Evolutionary conservation across 2,888 invertebrate species (phyloP), one percentile per base, ranked within the genome.

Genomic region (Mactromeris polynyma): DNA sequence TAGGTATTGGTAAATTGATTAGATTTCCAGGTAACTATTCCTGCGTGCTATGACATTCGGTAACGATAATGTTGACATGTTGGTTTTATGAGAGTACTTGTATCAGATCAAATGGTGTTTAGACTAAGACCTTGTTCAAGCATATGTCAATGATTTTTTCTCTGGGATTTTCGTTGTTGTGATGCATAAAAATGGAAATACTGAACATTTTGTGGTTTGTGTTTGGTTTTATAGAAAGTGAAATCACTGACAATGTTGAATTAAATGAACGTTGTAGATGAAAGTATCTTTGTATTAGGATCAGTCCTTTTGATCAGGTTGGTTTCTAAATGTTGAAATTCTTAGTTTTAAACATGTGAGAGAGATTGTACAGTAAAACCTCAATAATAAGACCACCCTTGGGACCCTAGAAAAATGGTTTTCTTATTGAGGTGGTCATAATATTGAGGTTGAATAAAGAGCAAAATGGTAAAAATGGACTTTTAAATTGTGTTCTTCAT

Each of bases 1-100:
- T 83, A 84, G 77, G 77, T 84, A 84, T 84, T 84, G 84, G 84
- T 77, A 78, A 84, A 84, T 84, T 84, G 84, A 84, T 84, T 84
- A 78, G 78, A 77, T 51, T 84, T 78, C 51, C 78, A 84, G 84
- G 84, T 84, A 84, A 81, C 81, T 14, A 19, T 73, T 11, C 19
- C 36, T 36, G 14, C 36, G 73, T 36, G 1, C 36, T n/a, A 2
- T n/a, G 26, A n/a, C 58, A 58, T 58, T 36, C 31, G 26, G 31
- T 36, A 6, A 40, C 26, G 38, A 79, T 79, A 38, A 46, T 31
- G 42, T 79, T 26, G 26, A 31, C 26, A 79, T 42, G 42, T 42
- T 31, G 26, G 42, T 3, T 33, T 36, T 40, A 38, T 33, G 77
- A 77, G 77, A 36, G n/a, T 64, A 26, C 58, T 64, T 64, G 58